A percentile compares a stretch with the other conserved stretches of the same genome.
Evolutionary conservation across 2,797 vertebrate genomes (phyloP).

Genomic region (Chloroceryle amazona): DNA sequence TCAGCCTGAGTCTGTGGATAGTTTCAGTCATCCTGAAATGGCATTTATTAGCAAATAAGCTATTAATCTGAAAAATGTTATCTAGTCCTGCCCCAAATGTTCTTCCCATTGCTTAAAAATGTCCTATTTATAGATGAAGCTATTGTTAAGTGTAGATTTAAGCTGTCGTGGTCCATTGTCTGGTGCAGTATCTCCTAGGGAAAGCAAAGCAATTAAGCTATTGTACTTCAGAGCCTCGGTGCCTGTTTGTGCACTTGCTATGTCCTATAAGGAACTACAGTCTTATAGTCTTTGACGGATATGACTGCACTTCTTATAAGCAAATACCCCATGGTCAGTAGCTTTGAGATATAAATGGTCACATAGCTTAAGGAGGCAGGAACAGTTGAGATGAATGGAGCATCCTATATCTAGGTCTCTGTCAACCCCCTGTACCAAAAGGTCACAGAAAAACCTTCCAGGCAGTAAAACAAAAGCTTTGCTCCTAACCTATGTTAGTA

Average conservation of each 20-base stretch:
- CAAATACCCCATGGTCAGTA: not conserved
- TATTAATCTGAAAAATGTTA: conserved; percentile 1
- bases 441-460: not conserved
- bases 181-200: not conserved
- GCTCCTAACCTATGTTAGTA: not conserved
- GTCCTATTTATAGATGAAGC: conserved; percentile 7
- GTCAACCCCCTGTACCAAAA: not conserved
- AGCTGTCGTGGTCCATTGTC: conserved; percentile 21
- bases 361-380: not conserved
- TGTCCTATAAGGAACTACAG: not conserved
- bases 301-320: not conserved
- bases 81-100: not conserved
- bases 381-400: not conserved
- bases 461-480: not conserved
- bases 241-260: conserved; percentile 7
- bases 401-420: not conserved
- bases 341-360: not conserved
- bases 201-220: conserved; percentile 43
- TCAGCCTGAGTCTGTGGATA: not conserved
- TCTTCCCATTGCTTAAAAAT: conserved; percentile 6
- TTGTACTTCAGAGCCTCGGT: not conserved
- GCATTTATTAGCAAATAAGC: conserved; percentile 26
- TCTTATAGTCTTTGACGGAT: conserved; percentile 10
- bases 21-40: not conserved
- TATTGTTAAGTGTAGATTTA: not conserved